Percentiles rank a stretch among this genome's conserved stretches.
Conservation (phyloP, 2,797 vertebrate genomes). For the Rhynchonycteris naso region DNA sequence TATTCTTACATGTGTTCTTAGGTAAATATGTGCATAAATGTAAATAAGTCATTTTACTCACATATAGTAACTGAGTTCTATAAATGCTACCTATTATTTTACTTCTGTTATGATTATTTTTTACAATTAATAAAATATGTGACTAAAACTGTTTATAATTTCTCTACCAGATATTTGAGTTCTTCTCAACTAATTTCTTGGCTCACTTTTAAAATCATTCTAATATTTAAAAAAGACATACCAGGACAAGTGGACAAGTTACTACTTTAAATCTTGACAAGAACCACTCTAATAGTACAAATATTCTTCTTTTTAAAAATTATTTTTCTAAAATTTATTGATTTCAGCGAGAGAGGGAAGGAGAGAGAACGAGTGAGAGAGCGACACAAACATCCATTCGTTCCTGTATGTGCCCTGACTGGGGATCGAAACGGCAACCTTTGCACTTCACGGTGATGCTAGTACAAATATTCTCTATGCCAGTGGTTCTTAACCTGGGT, state of each 20-base stretch:
- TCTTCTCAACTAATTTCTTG: neutral
- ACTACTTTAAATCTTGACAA: neutral
- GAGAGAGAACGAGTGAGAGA: too few species aligned
- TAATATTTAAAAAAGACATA: neutral
- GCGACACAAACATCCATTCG: too few species aligned
- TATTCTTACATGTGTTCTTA: neutral
- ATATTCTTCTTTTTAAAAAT: too few species aligned
- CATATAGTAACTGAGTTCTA: neutral
- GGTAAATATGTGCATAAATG: neutral
- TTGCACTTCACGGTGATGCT: too few species aligned
- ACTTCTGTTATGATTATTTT: neutral
- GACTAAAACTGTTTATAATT: neutral
- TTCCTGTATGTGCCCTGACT: too few species aligned
- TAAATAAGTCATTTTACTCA: neutral
- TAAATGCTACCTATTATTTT: neutral
- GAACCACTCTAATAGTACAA: neutral
- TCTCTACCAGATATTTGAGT: neutral
- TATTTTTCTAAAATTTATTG: too few species aligned
- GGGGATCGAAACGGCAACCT: too few species aligned
- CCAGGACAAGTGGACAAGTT: neutral
- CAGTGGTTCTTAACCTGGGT: too few species aligned
- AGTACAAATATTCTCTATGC: neutral
- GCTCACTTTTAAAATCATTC: neutral
- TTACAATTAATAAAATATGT: neutral
- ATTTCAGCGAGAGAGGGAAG: too few species aligned